phyloP scores from a whole-genome alignment of 1,140 invertebrate species.

The Drosophila hydei region DNA sequence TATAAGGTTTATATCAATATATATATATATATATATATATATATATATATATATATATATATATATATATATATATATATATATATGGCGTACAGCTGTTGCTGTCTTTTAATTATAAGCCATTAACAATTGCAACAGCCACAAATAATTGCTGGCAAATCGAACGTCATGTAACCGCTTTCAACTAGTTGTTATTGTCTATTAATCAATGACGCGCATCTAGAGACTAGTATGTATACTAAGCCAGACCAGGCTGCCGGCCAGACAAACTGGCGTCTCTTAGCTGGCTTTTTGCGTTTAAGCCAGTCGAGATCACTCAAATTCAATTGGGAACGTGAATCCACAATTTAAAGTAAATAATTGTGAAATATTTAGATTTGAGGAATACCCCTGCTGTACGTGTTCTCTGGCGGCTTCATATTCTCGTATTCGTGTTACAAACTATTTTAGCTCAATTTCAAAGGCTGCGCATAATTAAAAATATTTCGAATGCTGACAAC shows the following conservation, averaged over 20 bases:
- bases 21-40: constrained; percentile 3
- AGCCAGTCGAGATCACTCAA: neutral
- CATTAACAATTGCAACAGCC: constrained; percentile 44
- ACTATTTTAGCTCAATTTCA: constrained; percentile 12
- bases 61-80: constrained; percentile 6
- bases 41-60: constrained; percentile 3
- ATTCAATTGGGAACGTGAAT: neutral
- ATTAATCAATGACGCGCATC: constrained; percentile 36
- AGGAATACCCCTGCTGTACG: constrained; percentile 12
- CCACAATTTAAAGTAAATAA: neutral
- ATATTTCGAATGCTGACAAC: constrained; percentile 11
- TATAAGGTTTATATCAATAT: neutral
- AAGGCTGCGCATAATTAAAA: constrained; percentile 25
- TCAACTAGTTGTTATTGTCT: constrained; percentile 14
- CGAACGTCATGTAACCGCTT: constrained; percentile 42
- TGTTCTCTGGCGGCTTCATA: constrained; percentile 18
- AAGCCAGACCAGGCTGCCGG: neutral
- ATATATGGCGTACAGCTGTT: constrained; percentile 18
- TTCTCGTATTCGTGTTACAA: neutral
- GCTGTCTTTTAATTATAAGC: constrained; percentile 39
- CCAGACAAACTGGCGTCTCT: constrained; percentile 22
- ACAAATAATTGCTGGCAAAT: constrained; percentile 37
- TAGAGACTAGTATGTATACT: constrained; percentile 2
- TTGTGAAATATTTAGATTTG: neutral
- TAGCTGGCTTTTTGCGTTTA: neutral